A percentile compares a stretch with the other conserved stretches of the same genome.
Evolutionary conservation across 2,113 vertebrate species (phyloP).

Genomic region (Cathartes aura): DNA sequence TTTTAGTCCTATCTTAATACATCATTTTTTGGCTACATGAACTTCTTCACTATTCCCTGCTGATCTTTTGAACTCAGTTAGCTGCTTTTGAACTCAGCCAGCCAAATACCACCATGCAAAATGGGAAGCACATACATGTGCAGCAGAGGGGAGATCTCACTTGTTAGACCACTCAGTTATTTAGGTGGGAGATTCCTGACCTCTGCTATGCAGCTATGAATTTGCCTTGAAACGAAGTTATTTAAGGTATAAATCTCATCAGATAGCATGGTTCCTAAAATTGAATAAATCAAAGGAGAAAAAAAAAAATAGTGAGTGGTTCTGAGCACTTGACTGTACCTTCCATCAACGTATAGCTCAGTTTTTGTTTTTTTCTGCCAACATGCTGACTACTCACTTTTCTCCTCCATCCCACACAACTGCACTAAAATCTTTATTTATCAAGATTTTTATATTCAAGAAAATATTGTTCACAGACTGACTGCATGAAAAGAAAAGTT

Average conservation of each 20-base stretch:
- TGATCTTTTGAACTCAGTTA: not conserved
- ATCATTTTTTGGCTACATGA: not conserved
- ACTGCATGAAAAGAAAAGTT: not conserved
- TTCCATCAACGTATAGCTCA: not conserved
- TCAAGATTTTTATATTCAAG: not conserved
- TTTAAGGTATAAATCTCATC: not conserved
- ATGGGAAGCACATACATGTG: fast-evolving
- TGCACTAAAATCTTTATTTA: not conserved
- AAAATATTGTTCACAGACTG: not conserved
- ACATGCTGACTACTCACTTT: not conserved
- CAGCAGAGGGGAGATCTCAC: not conserved
- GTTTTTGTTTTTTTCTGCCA: not conserved
- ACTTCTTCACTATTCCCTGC: not conserved
- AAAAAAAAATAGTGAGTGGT: fast-evolving
- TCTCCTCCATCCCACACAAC: not conserved
- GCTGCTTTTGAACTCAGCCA: not conserved
- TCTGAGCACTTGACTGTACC: not conserved
- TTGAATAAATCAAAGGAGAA: not conserved
- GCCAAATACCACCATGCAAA: not conserved
- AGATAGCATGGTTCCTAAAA: not conserved
- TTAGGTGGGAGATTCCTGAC: not conserved
- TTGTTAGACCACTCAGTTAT: not conserved
- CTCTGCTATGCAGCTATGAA: not conserved
- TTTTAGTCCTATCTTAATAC: not conserved
- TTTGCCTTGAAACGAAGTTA: not conserved